Base-by-base conservation (phyloP, 2,113 vertebrate genomes). In the Hepsetus odoe region DNA sequence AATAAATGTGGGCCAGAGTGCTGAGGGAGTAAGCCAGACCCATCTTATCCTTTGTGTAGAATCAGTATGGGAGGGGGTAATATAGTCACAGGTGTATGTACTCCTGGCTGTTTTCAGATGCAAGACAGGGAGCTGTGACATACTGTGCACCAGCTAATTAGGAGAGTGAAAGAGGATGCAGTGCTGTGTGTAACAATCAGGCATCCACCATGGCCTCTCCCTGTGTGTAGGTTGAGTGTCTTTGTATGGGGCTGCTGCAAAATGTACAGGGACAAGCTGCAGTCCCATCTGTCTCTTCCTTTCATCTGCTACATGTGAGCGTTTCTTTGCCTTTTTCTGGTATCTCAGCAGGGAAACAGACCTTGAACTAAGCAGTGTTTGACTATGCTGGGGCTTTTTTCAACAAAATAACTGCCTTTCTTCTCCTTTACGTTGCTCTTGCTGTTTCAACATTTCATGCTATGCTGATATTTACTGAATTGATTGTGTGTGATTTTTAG, bases 241-340 rank as follows among this genome's bases (percentile, higher is more conserved):
- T 64, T 80, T 58, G 78, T 72, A 26, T 53, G 44, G 66, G 69
- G 72, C 44, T 72, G 26, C 6, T 42, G 51, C 56, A 30, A 80
- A 68, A 72, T 42, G 61, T 76, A 66, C 55, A 38, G 20, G 61
- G 76, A 55, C 80, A 67, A 44, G 9, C 68, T 82, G 73, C 65
- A 76, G 76, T 62, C 68, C 77, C 83, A 85, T 82, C 74, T 85
- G 77, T 59, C 71, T 68, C 30, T 51, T 44, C 77, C 80, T 85
- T 76, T 80, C 68, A 85, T 67, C 72, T 40, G 51, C 58, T 72
- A 53, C 53, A 20, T 67, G 40, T 28, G 40, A 76, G 26, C 26
- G 13, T 40, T 11, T 10, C 28, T 24, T 55, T 10, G 24, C 42
- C 26, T 67, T 81, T 70, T 49, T 80, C 49, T 49, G 14, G 46